These are phyloP conservation scores for Scleropages formosus DNA, from an alignment of 2,797 vertebrate genomes.

Conservation along the genomic window DNA sequence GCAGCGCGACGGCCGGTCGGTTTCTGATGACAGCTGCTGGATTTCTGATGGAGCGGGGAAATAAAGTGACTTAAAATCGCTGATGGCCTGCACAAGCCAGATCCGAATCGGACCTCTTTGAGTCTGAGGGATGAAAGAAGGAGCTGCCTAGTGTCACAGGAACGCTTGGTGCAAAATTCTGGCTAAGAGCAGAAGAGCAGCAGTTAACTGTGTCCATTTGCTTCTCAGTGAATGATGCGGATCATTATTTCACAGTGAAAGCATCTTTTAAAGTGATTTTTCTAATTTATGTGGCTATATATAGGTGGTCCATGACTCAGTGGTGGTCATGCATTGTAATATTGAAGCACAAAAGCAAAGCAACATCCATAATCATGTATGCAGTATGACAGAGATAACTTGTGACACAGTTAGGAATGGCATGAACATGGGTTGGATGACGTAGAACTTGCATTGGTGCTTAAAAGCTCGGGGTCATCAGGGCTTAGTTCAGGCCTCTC, in stretches of 20 bases:
- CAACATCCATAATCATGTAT: slow-evolving; percentile 64
- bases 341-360: too few relatives aligned
- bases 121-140: slow-evolving; percentile 41
- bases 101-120: neutral
- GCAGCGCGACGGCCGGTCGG: slow-evolving; percentile 6
- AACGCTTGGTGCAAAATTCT: too few relatives aligned
- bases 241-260: neutral
- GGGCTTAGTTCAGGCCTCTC: slow-evolving; percentile 32
- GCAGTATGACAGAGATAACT: slow-evolving; percentile 68
- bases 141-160: neutral
- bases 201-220: slow-evolving; percentile 4
- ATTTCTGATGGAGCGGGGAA: slow-evolving; percentile 26
- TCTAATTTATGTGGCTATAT: neutral
- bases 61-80: slow-evolving; percentile 3
- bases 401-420: slow-evolving; percentile 59
- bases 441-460: too few relatives aligned
- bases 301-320: neutral
- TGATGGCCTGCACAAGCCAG: neutral
- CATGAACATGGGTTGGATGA: too few relatives aligned
- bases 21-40: slow-evolving; percentile 19
- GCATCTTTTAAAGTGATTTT: neutral
- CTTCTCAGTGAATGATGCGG: neutral
- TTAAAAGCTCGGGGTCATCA: slow-evolving; percentile 19
- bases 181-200: neutral
- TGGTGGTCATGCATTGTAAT: too few relatives aligned